Evolutionary conservation across 1,140 invertebrate genomes (phyloP), one percentile per base, ranked within the genome.

Genomic region (Drosophila triauraria): DNA sequence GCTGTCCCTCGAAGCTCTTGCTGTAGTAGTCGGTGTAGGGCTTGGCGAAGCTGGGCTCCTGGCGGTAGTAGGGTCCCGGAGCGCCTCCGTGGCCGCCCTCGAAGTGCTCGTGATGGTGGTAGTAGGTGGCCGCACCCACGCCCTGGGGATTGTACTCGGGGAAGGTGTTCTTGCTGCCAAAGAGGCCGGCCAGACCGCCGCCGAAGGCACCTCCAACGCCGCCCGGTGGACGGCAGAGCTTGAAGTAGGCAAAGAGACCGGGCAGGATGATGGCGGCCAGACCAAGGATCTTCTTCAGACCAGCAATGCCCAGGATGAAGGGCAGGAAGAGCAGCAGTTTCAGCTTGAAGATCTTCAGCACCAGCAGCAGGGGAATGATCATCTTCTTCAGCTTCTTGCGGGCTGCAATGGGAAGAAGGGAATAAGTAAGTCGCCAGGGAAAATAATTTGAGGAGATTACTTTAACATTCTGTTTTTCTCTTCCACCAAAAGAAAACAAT

Each of bases 291-390:
- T 97, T 97, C 93, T 97, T 97, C 85, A 97, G 96, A 23, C 96
- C 97, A 9, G 95, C 96, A 63, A 97, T 93, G 12, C 96, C 96
- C 32, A 97, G 93, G 53, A 97, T 97, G 69, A 97, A 94, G 2
- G 96, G 96, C 83, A 97, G 90, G 93, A 97, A 97, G 4, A 97
- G 93, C 2, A 97, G 93, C 17, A 97, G 93, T 80, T 97, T 97
- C 81, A 97, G 81, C 91, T 97, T 97, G 94, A 97, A 97, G 50
- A 97, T 94, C 91, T 97, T 97, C 62, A 97, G 91, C 57, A 97
- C 95, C 63, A 97, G 92, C 78, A 97, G 92, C 94, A 97, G 94
- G 1, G 96, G 96, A 70, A 97, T 96, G 78, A 97, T 95, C n/a
- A 97, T 93, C 86, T 96, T 97, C 94, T 96, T 96, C 56, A 97